Conservation (phyloP, 2,888 invertebrate species). For the Andrena trimmerana region DNA sequence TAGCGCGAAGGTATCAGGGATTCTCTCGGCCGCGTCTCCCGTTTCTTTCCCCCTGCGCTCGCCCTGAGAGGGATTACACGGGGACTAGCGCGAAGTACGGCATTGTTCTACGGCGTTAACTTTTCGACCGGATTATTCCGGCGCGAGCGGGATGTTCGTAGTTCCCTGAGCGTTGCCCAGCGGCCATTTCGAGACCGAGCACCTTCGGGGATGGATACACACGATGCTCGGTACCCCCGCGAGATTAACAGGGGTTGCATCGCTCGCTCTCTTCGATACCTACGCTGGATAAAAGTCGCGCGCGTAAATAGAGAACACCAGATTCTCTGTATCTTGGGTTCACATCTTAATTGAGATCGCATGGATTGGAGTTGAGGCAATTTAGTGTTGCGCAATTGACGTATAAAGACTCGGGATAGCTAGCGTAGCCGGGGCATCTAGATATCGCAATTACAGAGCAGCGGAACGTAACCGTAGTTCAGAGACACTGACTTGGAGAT, state of each 20-base stretch:
- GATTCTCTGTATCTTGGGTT: no score
- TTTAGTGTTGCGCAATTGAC: no score
- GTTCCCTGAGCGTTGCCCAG: conserved; percentile 43
- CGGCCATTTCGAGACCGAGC: conserved; percentile 38
- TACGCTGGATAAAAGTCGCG: not conserved
- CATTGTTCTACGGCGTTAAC: conserved; percentile 65
- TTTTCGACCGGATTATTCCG: conserved; percentile 68
- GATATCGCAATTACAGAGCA: not conserved
- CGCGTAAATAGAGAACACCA: no score
- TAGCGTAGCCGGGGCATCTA: not conserved
- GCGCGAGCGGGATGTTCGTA: conserved; percentile 36
- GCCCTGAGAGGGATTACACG: conserved; percentile 43
- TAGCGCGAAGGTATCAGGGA: conserved; percentile 27
- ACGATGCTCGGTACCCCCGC: not conserved
- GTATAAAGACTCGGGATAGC: no score
- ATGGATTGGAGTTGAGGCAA: no score
- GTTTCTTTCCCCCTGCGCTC: conserved; percentile 26
- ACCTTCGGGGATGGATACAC: conserved; percentile 2
- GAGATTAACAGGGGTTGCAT: not conserved
- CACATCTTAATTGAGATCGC: no score
- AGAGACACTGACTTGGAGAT: not conserved
- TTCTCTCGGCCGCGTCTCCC: conserved; percentile 29
- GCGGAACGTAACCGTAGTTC: not conserved
- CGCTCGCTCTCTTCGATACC: not conserved
- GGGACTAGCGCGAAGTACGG: conserved; percentile 30